Evolutionary conservation across 1,140 invertebrate species (phyloP), one percentile per base, ranked within the genome.

Genomic region (Hormaphis cornu): DNA sequence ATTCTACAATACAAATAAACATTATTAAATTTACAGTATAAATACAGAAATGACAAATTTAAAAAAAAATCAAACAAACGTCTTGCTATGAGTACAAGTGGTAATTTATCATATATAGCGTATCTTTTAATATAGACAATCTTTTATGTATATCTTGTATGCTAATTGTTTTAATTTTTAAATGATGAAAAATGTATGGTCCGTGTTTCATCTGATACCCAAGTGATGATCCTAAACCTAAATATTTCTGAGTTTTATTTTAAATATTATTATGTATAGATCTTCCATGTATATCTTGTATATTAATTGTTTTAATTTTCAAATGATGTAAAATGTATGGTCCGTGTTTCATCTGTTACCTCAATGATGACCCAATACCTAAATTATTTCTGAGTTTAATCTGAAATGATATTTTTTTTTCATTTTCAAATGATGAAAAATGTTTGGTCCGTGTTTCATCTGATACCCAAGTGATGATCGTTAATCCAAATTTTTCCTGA

Each of bases 331-430:
- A 44, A 42, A 18, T 4, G 5, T 48, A 46, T 14, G 58, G 58
- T 63, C 26, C 26, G 42, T 63, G 59, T 63, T 63, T 63, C 42
- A 48, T 48, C 59, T 48, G 26, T 22, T 48, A 63, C 5, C 4
- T 7, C 0, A 63, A 18, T 63, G 42, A 46, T 63, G 59, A 48
- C 30, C n/a, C 1, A 14, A 0, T 8, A 56, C 30, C 26, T 30
- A 37, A 35, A 20, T 30, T 18, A 1, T 30, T 18, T 20, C 52
- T 54, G 28, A 54, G n/a, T 52, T 28, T 50, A 50, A 26, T 50
- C 22, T n/a, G 14, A 52, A 52, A 44, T 18, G 8, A 52, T 4
- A 18, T 28, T 20, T 26, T 22, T 40, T n/a, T 37, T 0, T 42
- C 1, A n/a, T 24, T 42, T 10, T 18, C 10, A 44, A 10, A 44